These are phyloP conservation scores for Conops quadrifasciatus DNA, from an alignment of 2,888 invertebrate genomes.

Conservation along the genomic window DNA sequence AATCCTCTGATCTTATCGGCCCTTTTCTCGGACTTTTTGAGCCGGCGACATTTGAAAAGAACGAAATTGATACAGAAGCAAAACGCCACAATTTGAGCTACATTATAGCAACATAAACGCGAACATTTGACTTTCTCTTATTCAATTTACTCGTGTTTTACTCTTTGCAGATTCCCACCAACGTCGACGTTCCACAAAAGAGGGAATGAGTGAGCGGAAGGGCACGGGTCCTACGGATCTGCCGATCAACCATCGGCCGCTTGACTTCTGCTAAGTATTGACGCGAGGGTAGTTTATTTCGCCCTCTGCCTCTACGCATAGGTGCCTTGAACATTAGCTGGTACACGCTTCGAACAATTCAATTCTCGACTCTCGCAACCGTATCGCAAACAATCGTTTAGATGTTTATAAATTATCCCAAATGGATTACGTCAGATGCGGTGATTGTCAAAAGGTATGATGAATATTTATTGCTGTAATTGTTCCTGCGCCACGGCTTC, in stretches of 20 bases:
- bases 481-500: conserved; percentile 27
- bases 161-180: conserved; percentile 38
- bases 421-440: conserved; percentile 57
- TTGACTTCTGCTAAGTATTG: no score
- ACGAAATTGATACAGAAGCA: not conserved
- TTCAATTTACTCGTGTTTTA: conserved; percentile 13
- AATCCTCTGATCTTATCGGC: not conserved
- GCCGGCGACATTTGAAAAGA: not conserved
- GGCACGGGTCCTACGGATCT: no score
- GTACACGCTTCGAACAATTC: conserved; percentile 30
- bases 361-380: conserved; percentile 33
- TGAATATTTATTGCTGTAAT: not conserved
- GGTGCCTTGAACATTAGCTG: conserved; percentile 8
- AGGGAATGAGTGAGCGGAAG: no score
- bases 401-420: conserved; percentile 49
- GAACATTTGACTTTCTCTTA: conserved; percentile 32
- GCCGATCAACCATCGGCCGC: no score
- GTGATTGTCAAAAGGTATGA: conserved; percentile 48
- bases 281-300: not conserved
- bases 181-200: no score
- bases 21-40: not conserved
- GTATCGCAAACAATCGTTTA: conserved; percentile 34
- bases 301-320: conserved; percentile 23
- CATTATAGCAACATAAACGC: conserved; percentile 35
- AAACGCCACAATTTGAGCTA: conserved; percentile 2